Evolutionary conservation across 1,140 invertebrate genomes (phyloP), one percentile per base, ranked within the genome.

Genomic region (Drosophila setifemur): DNA sequence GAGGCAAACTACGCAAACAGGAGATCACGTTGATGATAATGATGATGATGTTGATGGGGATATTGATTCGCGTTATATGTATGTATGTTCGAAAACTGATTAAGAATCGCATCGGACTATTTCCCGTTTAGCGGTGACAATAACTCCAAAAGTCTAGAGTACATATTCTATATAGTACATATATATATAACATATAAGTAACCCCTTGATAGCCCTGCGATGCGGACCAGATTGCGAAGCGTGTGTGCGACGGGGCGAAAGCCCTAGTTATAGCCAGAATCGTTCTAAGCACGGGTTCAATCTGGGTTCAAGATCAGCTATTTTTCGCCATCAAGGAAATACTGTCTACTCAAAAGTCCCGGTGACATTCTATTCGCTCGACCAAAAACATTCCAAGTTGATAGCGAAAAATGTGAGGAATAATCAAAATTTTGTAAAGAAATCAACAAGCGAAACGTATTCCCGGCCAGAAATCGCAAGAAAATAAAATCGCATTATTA

Each of bases 401-500:
- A 48, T 61, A 39, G 42, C 14, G 42, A 7, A 3, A 61, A 57
- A 57, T 57, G 57, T 2, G 7, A 29, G 39, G 39, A 35, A 12
- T 19, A 55, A 55, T 21, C 12, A 21, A 33, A 31, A 37, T 14
- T 9, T 11, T 9, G 9, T 31, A n/a, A 21, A 60, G 9, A 16
- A 48, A 64, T 16, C 42, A 44, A 16, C n/a, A 64, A 48, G 45
- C 31, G 37, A 35, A 23, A 45, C 1, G 14, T 42, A 73, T 66
- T 47, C 47, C 52, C 18, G 49, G 25, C 55, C 58, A 55, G 14
- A 55, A 67, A 54, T 61, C 35, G 75, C 60, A 43, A 75, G 53
- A 57, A 81, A 81, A 82, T 81, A 76, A 82, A 75, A 81, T 71
- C 76, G 66, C 39, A 71, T 79, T 79, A 71, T 53, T 52, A 66